A percentile compares a stretch with the other conserved stretches of the same genome.
Evolutionary conservation across 2,797 vertebrate species (phyloP).

Genomic region (Enteromius radiatus): DNA sequence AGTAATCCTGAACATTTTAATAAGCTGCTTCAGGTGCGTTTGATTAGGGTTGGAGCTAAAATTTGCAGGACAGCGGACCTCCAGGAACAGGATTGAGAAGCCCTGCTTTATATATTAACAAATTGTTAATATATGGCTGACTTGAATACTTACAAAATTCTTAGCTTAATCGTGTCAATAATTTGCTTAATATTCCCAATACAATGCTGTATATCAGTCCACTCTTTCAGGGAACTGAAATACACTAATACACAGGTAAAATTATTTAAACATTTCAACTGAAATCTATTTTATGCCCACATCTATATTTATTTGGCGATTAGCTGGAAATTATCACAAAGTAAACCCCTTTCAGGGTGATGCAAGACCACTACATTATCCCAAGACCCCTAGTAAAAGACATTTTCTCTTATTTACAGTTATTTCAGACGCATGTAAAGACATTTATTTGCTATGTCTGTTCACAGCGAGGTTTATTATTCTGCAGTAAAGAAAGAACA

Average conservation of each 20-base stretch:
- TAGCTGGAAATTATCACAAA: neutral
- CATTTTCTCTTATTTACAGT: neutral
- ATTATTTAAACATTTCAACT: neutral
- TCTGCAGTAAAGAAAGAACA: neutral
- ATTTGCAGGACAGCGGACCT: too few relatives aligned
- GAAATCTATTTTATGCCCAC: neutral
- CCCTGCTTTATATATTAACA: neutral
- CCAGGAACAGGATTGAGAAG: too few relatives aligned
- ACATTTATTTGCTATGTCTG: neutral
- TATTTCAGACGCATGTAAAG: neutral
- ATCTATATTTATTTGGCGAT: neutral
- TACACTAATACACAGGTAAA: neutral
- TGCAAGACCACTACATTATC: neutral
- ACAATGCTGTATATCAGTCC: neutral
- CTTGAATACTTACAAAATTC: neutral
- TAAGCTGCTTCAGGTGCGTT: too few relatives aligned
- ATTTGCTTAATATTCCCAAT: neutral
- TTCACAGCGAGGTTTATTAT: neutral
- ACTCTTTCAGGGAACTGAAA: neutral
- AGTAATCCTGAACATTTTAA: too few relatives aligned
- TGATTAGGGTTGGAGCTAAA: too few relatives aligned
- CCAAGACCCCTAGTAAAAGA: neutral
- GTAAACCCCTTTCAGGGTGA: neutral
- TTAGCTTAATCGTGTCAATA: neutral
- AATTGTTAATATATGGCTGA: neutral